Evolutionary conservation across 2,797 vertebrate species (phyloP).

Genomic region (Arvicola amphibius): DNA sequence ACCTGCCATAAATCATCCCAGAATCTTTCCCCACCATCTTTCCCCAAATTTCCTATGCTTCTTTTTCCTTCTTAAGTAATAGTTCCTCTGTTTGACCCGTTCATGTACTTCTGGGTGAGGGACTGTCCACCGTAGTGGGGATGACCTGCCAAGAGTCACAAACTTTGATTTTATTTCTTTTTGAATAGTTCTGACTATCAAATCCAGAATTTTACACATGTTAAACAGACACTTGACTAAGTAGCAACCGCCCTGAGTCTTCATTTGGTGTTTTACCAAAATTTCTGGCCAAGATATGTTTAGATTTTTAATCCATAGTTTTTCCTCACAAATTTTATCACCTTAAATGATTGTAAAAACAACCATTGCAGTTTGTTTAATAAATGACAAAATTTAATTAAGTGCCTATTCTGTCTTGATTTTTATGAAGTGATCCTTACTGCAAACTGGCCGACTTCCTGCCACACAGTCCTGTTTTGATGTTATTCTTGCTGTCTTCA

Average conservation of each 20-base stretch:
- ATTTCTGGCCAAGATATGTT: neutral
- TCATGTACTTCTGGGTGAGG: neutral
- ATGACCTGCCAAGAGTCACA: neutral
- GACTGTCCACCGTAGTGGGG: neutral
- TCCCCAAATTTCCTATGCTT: neutral
- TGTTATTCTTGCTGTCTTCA: neutral
- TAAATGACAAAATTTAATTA: neutral
- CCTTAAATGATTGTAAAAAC: neutral
- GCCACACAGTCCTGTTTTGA: neutral
- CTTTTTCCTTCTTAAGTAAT: neutral
- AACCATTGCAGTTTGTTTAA: slow-evolving; percentile 8
- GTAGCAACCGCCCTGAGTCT: too few relatives aligned
- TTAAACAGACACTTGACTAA: neutral
- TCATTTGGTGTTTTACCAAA: neutral
- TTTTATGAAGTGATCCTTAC: neutral
- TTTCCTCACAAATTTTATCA: neutral
- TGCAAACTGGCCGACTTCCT: neutral
- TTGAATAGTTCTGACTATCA: neutral
- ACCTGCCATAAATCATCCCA: neutral
- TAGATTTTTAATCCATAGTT: neutral
- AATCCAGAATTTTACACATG: neutral
- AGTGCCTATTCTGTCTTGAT: neutral
- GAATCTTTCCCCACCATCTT: neutral
- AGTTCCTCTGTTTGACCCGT: neutral
- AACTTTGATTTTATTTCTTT: neutral